These are phyloP conservation scores for Rana temporaria DNA, from an alignment of 2,113 vertebrate genomes.

Conservation along the genomic window DNA sequence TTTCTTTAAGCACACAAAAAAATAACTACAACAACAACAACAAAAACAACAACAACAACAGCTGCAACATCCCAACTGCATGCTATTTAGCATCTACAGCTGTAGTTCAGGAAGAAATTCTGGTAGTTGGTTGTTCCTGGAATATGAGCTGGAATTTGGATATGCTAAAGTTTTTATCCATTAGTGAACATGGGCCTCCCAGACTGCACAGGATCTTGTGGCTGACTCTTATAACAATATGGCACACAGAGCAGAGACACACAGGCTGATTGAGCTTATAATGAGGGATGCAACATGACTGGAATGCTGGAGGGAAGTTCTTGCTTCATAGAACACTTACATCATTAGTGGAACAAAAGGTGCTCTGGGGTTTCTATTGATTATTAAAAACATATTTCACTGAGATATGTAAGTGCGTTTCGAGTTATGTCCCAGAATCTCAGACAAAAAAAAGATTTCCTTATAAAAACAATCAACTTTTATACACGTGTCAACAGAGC, in stretches of 20 bases:
- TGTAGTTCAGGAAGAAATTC: background rate
- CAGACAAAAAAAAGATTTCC: background rate
- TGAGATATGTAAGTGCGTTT: constrained; percentile 26
- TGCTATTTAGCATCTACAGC: background rate
- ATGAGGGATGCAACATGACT: constrained; percentile 42
- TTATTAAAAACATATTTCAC: constrained; percentile 55
- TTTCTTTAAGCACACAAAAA: background rate
- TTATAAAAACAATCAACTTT: constrained; percentile 25
- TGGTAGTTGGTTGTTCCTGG: background rate
- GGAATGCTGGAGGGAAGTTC: constrained; percentile 45
- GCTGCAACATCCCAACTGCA: background rate
- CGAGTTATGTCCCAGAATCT: background rate
- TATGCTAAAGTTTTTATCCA: background rate
- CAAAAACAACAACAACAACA: too few relatives aligned
- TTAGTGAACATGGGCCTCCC: constrained; percentile 6
- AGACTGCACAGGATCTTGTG: background rate
- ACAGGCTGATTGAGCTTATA: constrained; percentile 40
- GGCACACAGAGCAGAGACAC: background rate
- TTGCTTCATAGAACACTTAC: constrained; percentile 49
- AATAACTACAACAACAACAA: too few relatives aligned
- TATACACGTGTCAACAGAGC: background rate
- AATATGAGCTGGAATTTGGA: background rate
- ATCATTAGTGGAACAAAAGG: constrained; percentile 51
- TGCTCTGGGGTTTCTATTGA: constrained; percentile 45
- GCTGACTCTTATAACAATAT: constrained; percentile 25